phyloP scores from a whole-genome alignment of 2,113 vertebrate species.

The Corydoras sp. region DNA sequence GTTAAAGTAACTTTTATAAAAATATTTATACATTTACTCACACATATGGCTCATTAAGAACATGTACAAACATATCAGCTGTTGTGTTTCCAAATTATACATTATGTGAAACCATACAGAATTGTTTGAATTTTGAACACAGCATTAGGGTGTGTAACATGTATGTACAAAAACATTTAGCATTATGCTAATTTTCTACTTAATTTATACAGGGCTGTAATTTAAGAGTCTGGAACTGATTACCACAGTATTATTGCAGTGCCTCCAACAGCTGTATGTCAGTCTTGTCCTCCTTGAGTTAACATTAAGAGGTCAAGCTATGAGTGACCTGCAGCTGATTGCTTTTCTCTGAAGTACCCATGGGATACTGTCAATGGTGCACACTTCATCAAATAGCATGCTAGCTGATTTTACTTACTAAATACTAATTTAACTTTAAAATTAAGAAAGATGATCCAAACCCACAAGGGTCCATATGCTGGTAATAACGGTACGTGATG shows the following conservation, averaged over 20 bases:
- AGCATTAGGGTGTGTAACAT: neutral
- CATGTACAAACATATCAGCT: no score
- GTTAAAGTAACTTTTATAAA: no score
- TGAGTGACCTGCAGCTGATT: conserved; percentile 42
- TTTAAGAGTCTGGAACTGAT: conserved; percentile 44
- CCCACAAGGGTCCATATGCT: no score
- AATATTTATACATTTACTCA: no score
- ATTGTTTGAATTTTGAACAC: no score
- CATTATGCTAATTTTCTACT: conserved; percentile 7
- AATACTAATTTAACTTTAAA: conserved; percentile 1
- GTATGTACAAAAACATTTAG: conserved; percentile 4
- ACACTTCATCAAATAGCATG: neutral
- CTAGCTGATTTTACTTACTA: neutral
- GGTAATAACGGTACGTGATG: conserved; percentile 8
- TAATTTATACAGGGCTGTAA: conserved; percentile 3
- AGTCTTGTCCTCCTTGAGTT: conserved; percentile 6
- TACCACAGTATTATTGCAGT: conserved; percentile 27
- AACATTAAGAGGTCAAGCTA: conserved; percentile 23
- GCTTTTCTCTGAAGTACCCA: conserved; percentile 33
- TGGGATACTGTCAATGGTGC: neutral
- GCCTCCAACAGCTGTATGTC: conserved; percentile 25
- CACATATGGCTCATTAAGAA: no score
- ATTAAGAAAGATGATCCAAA: conserved; percentile 1
- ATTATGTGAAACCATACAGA: no score
- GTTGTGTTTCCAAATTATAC: no score